phyloP scores from a whole-genome alignment of 2,113 vertebrate species.

The Pachypanchax playfairii region DNA sequence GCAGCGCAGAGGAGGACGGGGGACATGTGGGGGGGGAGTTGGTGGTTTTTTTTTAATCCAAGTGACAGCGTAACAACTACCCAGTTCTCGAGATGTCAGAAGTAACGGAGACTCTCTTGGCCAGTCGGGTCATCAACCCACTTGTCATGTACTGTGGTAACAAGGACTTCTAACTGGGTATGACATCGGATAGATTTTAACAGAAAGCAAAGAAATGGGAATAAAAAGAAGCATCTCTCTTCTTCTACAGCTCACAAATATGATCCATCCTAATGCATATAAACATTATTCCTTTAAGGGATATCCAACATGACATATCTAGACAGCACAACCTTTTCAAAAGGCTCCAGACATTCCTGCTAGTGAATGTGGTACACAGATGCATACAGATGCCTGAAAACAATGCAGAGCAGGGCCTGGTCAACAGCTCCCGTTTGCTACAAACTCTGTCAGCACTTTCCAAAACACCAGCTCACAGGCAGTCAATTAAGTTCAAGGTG shows the following conservation, averaged over 20 bases:
- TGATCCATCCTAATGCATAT: constrained; percentile 29
- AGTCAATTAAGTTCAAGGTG: constrained; percentile 83
- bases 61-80: constrained; percentile 51
- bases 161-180: constrained; percentile 11
- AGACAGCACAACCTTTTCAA: constrained; percentile 13
- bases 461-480: constrained; percentile 62
- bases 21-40: background rate
- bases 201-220: background rate
- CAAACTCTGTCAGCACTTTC: constrained; percentile 72
- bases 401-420: constrained; percentile 20
- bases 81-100: constrained; percentile 47
- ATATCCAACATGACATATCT: constrained; percentile 16
- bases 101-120: constrained; percentile 40
- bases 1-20: background rate
- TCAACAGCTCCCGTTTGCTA: constrained; percentile 41
- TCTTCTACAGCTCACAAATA: constrained; percentile 10
- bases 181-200: too few relatives aligned
- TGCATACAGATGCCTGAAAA: constrained; percentile 36
- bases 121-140: constrained; percentile 49
- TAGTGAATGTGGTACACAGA: constrained; percentile 17
- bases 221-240: constrained; percentile 11
- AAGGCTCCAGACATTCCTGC: constrained; percentile 10
- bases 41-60: constrained; percentile 30
- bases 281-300: constrained; percentile 36
- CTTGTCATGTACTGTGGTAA: constrained; percentile 52